Percentiles rank a stretch among this genome's conserved stretches.
phyloP scores from a whole-genome alignment of 64 coral and sea anemone genomes.

The Pocillopora verrucosa region DNA sequence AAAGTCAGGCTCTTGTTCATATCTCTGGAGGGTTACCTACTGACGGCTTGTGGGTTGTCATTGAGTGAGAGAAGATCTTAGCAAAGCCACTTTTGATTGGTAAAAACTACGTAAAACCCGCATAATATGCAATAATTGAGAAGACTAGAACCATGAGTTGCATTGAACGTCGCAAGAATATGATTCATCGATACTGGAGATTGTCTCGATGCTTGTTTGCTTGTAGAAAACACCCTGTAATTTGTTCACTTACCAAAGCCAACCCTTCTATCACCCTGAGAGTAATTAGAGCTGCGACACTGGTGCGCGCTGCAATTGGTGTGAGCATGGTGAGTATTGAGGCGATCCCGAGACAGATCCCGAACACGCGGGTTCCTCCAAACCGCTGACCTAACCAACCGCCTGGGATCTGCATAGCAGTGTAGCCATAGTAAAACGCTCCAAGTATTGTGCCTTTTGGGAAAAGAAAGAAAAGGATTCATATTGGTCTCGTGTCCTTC shows the following conservation, averaged over 20 bases:
- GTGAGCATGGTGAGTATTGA: constrained; percentile 95
- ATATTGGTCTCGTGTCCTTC: neutral
- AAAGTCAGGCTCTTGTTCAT: no score
- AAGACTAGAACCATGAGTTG: no score
- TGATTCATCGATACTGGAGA: no score
- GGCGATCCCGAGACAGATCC: constrained; percentile 81
- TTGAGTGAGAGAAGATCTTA: no score
- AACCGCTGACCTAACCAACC: constrained; percentile 92
- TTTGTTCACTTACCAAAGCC: constrained; percentile 61
- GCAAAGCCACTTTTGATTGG: no score
- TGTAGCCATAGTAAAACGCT: constrained; percentile 95
- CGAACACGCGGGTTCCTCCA: constrained; percentile 91
- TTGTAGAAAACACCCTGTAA: neutral
- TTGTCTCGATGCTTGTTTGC: no score
- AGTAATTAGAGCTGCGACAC: constrained; percentile 78
- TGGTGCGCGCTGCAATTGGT: constrained; percentile 82
- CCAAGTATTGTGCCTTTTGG: constrained; percentile 88
- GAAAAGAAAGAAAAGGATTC: neutral
- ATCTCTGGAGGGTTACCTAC: no score
- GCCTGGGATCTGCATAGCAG: constrained; percentile 92
- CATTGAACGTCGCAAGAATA: no score
- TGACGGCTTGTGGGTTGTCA: no score
- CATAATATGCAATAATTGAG: no score
- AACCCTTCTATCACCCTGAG: constrained; percentile 89
- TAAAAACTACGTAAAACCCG: no score